These are phyloP conservation scores for Eristalis intricaria DNA, from an alignment of 2,888 invertebrate genomes.

Conservation along the genomic window DNA sequence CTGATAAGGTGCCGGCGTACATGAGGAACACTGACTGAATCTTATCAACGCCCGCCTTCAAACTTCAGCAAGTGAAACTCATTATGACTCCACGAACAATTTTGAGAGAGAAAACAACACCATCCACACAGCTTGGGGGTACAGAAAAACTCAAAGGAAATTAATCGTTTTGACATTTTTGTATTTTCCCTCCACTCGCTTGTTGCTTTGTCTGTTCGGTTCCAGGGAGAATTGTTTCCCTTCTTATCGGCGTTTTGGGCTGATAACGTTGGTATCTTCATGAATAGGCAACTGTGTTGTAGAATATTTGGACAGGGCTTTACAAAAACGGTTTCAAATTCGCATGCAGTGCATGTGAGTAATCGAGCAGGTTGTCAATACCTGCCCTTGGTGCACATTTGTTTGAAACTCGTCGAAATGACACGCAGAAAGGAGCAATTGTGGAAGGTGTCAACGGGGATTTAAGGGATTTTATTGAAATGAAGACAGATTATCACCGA, in stretches of 20 bases:
- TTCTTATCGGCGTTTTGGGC: background rate
- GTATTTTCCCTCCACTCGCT: background rate
- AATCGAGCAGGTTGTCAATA: background rate
- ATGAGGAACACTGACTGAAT: background rate
- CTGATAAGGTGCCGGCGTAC: background rate
- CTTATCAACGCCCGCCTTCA: slow-evolving; percentile 1
- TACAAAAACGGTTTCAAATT: background rate
- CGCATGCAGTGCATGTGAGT: background rate
- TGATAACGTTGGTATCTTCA: background rate
- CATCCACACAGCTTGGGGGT: too few relatives aligned
- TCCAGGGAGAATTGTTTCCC: background rate
- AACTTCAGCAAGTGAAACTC: background rate
- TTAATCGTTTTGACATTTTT: background rate
- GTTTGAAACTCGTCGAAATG: background rate
- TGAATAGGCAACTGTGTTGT: background rate
- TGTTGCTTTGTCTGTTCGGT: background rate
- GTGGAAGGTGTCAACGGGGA: background rate
- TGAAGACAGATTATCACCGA: background rate
- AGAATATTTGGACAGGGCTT: background rate
- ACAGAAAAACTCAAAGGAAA: background rate
- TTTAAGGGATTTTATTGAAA: background rate
- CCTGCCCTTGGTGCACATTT: too few relatives aligned
- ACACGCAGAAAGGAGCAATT: background rate
- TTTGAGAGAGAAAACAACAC: background rate
- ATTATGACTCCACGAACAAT: background rate